These are phyloP conservation scores for Porites lutea DNA, from an alignment of 64 coral and sea anemone species.

Conservation along the genomic window DNA sequence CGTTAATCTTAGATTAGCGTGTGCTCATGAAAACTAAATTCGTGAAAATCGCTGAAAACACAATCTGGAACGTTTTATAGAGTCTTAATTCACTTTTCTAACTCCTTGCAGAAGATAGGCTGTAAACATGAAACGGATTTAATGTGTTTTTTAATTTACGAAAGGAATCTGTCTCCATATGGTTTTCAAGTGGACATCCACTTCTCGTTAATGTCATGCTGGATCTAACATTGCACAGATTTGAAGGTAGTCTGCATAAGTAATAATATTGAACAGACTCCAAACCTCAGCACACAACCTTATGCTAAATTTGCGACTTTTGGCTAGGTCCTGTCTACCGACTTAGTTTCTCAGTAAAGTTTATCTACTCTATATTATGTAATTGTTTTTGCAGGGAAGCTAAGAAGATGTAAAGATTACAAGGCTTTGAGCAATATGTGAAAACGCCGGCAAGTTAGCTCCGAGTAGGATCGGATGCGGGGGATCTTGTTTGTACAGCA, in stretches of 20 bases:
- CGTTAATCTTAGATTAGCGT: neutral
- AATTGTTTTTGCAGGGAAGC: constrained; percentile 44
- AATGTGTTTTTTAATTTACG: neutral
- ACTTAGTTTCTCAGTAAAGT: neutral
- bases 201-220: constrained; percentile 38
- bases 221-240: no score
- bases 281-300: neutral
- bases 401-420: constrained; percentile 5
- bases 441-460: neutral
- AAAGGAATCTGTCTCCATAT: constrained; percentile 9
- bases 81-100: neutral
- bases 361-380: constrained; percentile 4
- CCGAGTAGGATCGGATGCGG: neutral
- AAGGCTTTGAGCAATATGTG: neutral
- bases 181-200: constrained; percentile 22
- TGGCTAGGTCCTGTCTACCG: neutral
- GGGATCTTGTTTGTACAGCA: constrained; percentile 30
- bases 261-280: constrained; percentile 44
- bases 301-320: neutral
- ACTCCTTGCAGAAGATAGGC: neutral
- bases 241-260: neutral
- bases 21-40: neutral
- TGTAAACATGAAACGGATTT: neutral
- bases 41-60: neutral
- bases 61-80: neutral